Evolutionary conservation across 2,888 invertebrate species (phyloP).

Genomic region (Mellilla xanthometata): DNA sequence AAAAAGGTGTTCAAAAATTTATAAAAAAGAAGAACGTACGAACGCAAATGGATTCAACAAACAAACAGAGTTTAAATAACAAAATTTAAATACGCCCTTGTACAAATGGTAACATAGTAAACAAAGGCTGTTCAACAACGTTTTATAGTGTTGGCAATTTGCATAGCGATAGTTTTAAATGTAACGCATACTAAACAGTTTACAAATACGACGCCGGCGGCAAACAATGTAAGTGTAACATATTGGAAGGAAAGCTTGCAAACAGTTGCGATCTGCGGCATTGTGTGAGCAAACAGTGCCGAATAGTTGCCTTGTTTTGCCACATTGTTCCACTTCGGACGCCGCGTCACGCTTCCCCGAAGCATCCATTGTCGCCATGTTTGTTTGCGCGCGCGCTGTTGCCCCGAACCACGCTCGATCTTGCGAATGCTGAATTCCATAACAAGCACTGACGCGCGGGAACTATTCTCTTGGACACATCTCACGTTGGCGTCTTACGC

Average conservation of each 20-base stretch:
- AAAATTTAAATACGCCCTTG: slow-evolving; percentile 4
- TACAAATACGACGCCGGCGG: slow-evolving; percentile 24
- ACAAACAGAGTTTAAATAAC: no score
- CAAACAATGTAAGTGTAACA: slow-evolving; percentile 39
- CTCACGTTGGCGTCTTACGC: neutral
- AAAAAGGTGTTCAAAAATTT: no score
- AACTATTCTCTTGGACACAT: slow-evolving; percentile 37
- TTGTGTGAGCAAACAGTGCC: slow-evolving; percentile 68
- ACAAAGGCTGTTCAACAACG: slow-evolving; percentile 3
- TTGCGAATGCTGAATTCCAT: slow-evolving; percentile 64
- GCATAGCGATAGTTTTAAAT: slow-evolving; percentile 19
- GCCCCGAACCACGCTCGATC: slow-evolving; percentile 60
- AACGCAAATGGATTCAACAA: no score
- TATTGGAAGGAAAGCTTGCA: slow-evolving; percentile 31
- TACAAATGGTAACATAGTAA: slow-evolving; percentile 6
- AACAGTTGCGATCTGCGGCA: slow-evolving; percentile 60
- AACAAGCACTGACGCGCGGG: slow-evolving; percentile 59
- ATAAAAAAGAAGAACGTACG: no score
- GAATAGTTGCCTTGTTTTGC: slow-evolving; percentile 74
- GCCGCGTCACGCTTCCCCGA: slow-evolving; percentile 69
- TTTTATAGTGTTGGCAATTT: slow-evolving; percentile 10
- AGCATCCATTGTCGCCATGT: slow-evolving; percentile 75
- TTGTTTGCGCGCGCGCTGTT: slow-evolving; percentile 52
- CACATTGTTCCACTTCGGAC: slow-evolving; percentile 76
- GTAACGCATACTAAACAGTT: slow-evolving; percentile 12